Evolutionary conservation across 2,888 invertebrate genomes (phyloP).

Genomic region (Masnerella sp.): DNA sequence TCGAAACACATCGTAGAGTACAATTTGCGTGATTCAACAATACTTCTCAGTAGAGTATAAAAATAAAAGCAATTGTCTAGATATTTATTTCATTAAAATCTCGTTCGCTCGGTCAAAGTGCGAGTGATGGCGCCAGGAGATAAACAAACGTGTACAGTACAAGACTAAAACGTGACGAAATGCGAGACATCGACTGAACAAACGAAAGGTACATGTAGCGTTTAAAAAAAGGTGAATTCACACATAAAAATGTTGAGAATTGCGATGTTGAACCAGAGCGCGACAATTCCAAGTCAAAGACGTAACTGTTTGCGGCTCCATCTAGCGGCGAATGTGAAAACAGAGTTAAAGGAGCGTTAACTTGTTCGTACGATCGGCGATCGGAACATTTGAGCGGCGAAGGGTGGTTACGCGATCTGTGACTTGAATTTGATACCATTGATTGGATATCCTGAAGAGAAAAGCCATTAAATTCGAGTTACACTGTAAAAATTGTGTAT

Average conservation of each 20-base stretch:
- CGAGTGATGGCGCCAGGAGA: slow-evolving; percentile 61
- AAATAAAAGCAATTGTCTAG: slow-evolving; percentile 12
- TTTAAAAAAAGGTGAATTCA: slow-evolving; percentile 47
- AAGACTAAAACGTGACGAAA: slow-evolving; percentile 50
- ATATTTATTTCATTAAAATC: slow-evolving; percentile 48
- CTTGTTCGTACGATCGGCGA: no score
- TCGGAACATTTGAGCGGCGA: no score
- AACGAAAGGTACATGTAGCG: slow-evolving; percentile 56
- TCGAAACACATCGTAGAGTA: slow-evolving; percentile 12
- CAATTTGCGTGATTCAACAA: slow-evolving; percentile 1
- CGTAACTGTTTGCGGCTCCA: no score
- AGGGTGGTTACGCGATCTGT: no score
- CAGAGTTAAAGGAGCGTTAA: no score
- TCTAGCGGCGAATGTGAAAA: no score
- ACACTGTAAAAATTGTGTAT: no score
- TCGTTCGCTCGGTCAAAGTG: slow-evolving; percentile 72
- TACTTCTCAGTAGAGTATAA: slow-evolving; percentile 15
- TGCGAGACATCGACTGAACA: slow-evolving; percentile 54
- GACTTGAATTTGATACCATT: no score
- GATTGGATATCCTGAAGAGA: no score
- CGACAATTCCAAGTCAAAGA: neutral
- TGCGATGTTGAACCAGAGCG: slow-evolving; percentile 6
- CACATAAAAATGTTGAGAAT: slow-evolving; percentile 41
- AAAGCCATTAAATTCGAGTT: no score
- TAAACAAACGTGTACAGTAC: slow-evolving; percentile 49